Base-by-base conservation (phyloP, 2,113 vertebrate species). In the Bungarus multicinctus region DNA sequence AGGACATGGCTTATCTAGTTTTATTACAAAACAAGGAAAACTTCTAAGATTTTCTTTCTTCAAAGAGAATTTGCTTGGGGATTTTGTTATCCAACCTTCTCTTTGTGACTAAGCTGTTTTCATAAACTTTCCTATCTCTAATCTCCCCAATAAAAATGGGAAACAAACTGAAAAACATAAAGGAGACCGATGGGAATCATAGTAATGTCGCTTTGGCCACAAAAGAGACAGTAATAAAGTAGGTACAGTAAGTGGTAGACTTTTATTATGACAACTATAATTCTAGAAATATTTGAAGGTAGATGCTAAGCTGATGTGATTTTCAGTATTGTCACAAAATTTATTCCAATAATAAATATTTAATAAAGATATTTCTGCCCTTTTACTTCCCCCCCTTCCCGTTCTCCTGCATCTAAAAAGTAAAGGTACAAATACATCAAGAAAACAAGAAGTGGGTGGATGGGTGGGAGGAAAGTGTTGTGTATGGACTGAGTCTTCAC, bases 161-260 rank as follows among this genome's bases (percentile, higher is more conserved):
- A 96, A 96, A 96, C 87, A 88, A 92, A 92, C 86, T 95, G 95
- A 96, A 97, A 95, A 91, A 95, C 94, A 96, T 96, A 96, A 96
- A 96, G 0, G 1, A 95, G 96, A 96, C 96, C 94, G 96, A 96
- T 96, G 96, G 97, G 95, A 97, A 96, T 96, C 96, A 94, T 95
- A 94, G 95, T 94, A 96, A 97, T 96, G 95, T 96, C 94, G 95
- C 93, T 94, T 87, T 57, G 94, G 95, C 93, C 50, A 0, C 85
- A 43, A 91, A 95, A 94, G 93, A 93, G 93, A 95, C 91, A 88
- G 94, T 90, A 95, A 96, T 95, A 96, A 96, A 96, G 39, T 95
- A 90, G 87, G 92, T 85, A 94, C 88, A 95, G 94, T 93, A 20
- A 92, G 93, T 90, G 89, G 92, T 90, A 93, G 86, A 85, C 91